Evolutionary conservation across 1,140 invertebrate species (phyloP), one percentile per base, ranked within the genome.

Genomic region (Notospermus geniculatus): DNA sequence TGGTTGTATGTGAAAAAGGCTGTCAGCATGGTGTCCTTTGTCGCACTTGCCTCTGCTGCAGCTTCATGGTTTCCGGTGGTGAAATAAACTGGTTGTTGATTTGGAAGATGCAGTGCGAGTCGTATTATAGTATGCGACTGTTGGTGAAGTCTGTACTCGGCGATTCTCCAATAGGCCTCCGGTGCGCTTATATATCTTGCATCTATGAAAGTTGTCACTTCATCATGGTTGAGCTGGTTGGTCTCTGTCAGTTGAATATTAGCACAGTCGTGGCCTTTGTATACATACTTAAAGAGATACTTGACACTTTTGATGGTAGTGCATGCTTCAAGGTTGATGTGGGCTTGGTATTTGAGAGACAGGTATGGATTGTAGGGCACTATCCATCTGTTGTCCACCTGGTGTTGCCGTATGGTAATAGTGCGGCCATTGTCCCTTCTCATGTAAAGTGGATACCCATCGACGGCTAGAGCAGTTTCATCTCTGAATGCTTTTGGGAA

Each of bases 301-400:
- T 66, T 60, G 1, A 54, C 4, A 29, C 52, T 39, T 2, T 54
- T 13, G 11, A 41, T 19, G 27, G 53, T 23, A 27, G 32, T 43
- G n/a, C 57, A 60, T 19, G 61, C 41, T 63, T 64, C 50, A 25
- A 64, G 58, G 23, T 64, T 64, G 27, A 70, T 59, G n/a, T 70
- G 68, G 46, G 61, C 56, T 43, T 65, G 36, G 43, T 66, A 62
- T 54, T 53, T 64, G 0, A 25, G 28, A 27, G 27, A n/a, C 29
- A 69, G 30, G 17, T 54, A 57, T 19, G 57, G 52, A 50, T 70
- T 69, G 36, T 69, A 61, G 2, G 67, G 67, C 4, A 65, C 62
- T 29, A 65, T n/a, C 50, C 59, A 62, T 43, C 50, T 19, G 19
- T 59, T 50, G 9, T 19, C 39, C 22, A 56, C 25, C 7, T 23